A percentile compares a stretch with the other conserved stretches of the same genome.
Evolutionary conservation across 1,140 invertebrate genomes (phyloP).

Genomic region (Gonatopus flavifemur): DNA sequence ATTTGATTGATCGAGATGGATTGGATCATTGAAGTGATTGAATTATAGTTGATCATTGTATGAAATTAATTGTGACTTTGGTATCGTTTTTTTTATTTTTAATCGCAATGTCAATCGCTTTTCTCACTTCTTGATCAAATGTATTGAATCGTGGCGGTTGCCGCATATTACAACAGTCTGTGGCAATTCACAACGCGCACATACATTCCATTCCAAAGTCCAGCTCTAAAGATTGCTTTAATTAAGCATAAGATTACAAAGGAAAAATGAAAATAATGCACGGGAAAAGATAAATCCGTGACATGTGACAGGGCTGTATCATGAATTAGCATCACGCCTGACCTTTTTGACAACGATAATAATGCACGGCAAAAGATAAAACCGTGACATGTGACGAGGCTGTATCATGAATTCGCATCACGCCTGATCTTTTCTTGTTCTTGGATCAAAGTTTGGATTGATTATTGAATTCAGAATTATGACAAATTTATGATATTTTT

Average conservation of each 20-base stretch:
- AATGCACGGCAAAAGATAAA: too few species aligned
- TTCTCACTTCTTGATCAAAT: conserved; percentile 13
- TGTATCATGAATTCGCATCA: too few species aligned
- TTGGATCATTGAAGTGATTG: too few species aligned
- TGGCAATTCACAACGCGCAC: not conserved
- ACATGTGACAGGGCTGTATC: conserved; percentile 9
- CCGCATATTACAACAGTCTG: not conserved
- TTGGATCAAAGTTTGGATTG: too few species aligned
- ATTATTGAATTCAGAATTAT: too few species aligned
- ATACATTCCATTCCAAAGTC: conserved; percentile 32
- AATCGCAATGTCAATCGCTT: too few species aligned
- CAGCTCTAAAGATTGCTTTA: conserved; percentile 38
- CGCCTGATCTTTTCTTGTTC: too few species aligned
- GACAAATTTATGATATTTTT: not conserved
- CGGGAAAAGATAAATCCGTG: conserved; percentile 16
- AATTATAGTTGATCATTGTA: too few species aligned
- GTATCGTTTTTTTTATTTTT: too few species aligned
- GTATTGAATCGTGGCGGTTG: conserved; percentile 5
- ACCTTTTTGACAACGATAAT: conserved; percentile 21
- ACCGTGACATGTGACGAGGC: too few species aligned
- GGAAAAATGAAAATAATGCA: conserved; percentile 37
- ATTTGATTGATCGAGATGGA: too few species aligned
- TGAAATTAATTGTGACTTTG: too few species aligned
- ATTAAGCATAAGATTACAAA: conserved; percentile 35
- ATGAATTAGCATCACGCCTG: conserved; percentile 11